These are phyloP conservation scores for Lepeophtheirus salmonis DNA, from an alignment of 1,140 invertebrate species.

Conservation along the genomic window DNA sequence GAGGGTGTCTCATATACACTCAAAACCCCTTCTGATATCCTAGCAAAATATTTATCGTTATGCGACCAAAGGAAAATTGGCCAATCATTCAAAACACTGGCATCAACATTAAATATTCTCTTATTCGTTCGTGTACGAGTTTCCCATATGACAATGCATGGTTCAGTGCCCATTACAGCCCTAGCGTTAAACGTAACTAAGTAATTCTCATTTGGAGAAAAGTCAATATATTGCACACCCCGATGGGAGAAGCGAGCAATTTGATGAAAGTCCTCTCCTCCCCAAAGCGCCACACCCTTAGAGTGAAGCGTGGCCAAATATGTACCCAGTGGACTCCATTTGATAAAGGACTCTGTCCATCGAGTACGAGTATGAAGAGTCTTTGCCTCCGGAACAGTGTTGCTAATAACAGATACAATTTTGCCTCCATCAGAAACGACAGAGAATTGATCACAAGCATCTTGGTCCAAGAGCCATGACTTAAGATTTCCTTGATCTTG, in stretches of 20 bases:
- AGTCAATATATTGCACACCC: slow-evolving; percentile 85
- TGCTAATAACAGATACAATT: slow-evolving; percentile 69
- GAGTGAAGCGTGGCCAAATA: slow-evolving; percentile 89
- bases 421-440: slow-evolving; percentile 49
- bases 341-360: slow-evolving; percentile 86
- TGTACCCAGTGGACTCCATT: slow-evolving; percentile 91
- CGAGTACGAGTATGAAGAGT: slow-evolving; percentile 23
- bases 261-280: slow-evolving; percentile 74
- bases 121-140: slow-evolving; percentile 64
- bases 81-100: slow-evolving; percentile 46
- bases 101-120: slow-evolving; percentile 66
- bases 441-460: slow-evolving; percentile 87
- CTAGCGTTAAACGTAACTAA: slow-evolving; percentile 35
- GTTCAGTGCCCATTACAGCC: slow-evolving; percentile 28
- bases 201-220: slow-evolving; percentile 86
- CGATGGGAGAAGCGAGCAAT: slow-evolving; percentile 75
- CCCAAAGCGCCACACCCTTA: slow-evolving; percentile 89
- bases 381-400: slow-evolving; percentile 66
- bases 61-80: slow-evolving; percentile 92
- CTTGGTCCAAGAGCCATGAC: slow-evolving; percentile 72
- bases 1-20: slow-evolving; percentile 90
- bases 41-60: slow-evolving; percentile 89
- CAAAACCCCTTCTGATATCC: slow-evolving; percentile 50
- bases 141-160: slow-evolving; percentile 75
- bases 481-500: slow-evolving; percentile 62